These are phyloP conservation scores for Eupithecia inturbata DNA, from an alignment of 2,888 invertebrate species.

Conservation along the genomic window DNA sequence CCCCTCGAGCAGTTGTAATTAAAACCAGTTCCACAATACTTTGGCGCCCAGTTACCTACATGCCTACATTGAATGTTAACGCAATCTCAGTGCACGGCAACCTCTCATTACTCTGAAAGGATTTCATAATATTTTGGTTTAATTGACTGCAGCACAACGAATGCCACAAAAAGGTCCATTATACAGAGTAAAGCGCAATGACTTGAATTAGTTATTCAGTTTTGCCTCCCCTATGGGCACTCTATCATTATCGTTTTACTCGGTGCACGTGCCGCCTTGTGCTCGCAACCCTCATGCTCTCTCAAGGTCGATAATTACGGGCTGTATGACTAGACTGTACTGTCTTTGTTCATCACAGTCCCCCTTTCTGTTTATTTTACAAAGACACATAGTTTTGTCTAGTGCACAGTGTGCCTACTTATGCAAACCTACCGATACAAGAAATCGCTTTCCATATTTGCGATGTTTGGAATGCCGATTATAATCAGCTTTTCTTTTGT, in stretches of 20 bases:
- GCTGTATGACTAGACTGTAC: slow-evolving; percentile 49
- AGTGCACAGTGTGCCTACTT: slow-evolving; percentile 30
- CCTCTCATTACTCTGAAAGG: slow-evolving; percentile 42
- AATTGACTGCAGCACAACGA: slow-evolving; percentile 62
- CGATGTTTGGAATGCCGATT: slow-evolving; percentile 36
- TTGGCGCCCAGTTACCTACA: slow-evolving; percentile 4
- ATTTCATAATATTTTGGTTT: slow-evolving; percentile 67
- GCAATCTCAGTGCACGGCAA: slow-evolving; percentile 43
- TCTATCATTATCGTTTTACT: slow-evolving; percentile 82
- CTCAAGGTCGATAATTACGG: slow-evolving; percentile 80
- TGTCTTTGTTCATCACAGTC: slow-evolving; percentile 60
- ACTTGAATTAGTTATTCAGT: slow-evolving; percentile 83
- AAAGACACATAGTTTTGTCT: slow-evolving; percentile 50
- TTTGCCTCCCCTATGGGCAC: slow-evolving; percentile 78
- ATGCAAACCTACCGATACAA: slow-evolving; percentile 29
- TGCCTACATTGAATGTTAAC: slow-evolving; percentile 25
- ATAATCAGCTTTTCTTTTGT: slow-evolving; percentile 19
- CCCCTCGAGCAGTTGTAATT: slow-evolving; percentile 45
- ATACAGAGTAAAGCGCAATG: slow-evolving; percentile 73
- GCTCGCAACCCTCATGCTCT: slow-evolving; percentile 66
- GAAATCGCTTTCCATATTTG: slow-evolving; percentile 39
- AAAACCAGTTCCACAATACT: slow-evolving; percentile 44
- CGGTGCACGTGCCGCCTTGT: slow-evolving; percentile 75
- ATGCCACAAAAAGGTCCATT: slow-evolving; percentile 72
- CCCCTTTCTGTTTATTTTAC: slow-evolving; percentile 54